Evolutionary conservation across 2,113 vertebrate genomes (phyloP).

Genomic region (Campylomormyrus numenius): DNA sequence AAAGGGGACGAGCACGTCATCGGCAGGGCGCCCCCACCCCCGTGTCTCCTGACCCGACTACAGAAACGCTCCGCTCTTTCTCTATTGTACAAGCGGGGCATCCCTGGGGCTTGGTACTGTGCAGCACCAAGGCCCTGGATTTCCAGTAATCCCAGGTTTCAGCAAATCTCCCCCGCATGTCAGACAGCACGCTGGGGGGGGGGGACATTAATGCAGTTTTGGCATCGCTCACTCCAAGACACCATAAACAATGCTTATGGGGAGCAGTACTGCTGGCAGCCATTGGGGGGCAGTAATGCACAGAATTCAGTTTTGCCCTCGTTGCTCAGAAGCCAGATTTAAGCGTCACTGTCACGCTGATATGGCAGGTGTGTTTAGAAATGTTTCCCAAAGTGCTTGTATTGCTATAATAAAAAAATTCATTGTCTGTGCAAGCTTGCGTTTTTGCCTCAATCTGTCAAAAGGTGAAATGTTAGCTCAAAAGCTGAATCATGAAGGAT

Average conservation of each 20-base stretch:
- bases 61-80: conserved; percentile 32
- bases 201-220: neutral
- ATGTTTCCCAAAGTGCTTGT: neutral
- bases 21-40: conserved; percentile 6
- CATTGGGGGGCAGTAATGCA: neutral
- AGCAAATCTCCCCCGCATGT: neutral
- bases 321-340: neutral
- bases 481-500: neutral
- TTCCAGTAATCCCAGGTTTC: neutral
- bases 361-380: neutral
- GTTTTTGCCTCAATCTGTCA: neutral
- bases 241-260: neutral
- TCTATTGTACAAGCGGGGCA: conserved; percentile 11
- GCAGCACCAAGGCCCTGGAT: neutral
- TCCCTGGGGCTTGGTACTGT: neutral
- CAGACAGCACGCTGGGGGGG: neutral
- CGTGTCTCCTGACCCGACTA: conserved; percentile 34
- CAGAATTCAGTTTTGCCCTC: neutral
- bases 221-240: neutral
- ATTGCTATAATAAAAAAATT: neutral
- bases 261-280: neutral
- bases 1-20: neutral
- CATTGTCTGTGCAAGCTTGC: neutral
- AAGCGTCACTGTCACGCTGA: neutral
- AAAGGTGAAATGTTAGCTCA: neutral